Evolutionary conservation across 2,888 invertebrate species (phyloP).

Genomic region (Tuberolachnus salignus): DNA sequence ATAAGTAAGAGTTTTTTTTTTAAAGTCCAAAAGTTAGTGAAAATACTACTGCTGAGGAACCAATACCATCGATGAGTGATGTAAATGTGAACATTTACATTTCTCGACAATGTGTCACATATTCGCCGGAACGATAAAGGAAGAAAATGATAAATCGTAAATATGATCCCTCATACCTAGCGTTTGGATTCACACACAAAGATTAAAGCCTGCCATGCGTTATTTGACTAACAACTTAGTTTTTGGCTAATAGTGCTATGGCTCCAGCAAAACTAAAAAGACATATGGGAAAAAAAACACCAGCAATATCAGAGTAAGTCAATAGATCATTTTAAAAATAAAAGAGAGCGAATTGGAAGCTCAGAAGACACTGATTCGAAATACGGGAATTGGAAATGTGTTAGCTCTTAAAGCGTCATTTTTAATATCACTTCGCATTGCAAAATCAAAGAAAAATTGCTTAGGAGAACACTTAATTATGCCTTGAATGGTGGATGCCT

Average conservation of each 20-base stretch:
- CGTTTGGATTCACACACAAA: too few relatives aligned
- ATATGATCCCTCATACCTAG: too few relatives aligned
- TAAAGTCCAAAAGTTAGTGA: too few relatives aligned
- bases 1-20: too few relatives aligned
- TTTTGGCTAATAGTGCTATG: conserved; percentile 21
- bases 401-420: conserved; percentile 20
- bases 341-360: conserved; percentile 21
- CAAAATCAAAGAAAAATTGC: conserved; percentile 28
- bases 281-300: neutral
- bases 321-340: conserved; percentile 21
- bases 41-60: too few relatives aligned
- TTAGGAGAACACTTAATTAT: conserved; percentile 16
- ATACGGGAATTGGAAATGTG: conserved; percentile 23
- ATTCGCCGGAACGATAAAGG: too few relatives aligned
- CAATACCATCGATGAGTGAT: too few relatives aligned
- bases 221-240: conserved; percentile 12
- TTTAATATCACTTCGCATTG: conserved; percentile 21
- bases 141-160: too few relatives aligned
- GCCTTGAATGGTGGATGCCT: conserved; percentile 17
- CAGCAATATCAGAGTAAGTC: too few relatives aligned
- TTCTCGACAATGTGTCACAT: too few relatives aligned
- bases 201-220: conserved; percentile 20
- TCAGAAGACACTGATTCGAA: conserved; percentile 29
- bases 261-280: conserved; percentile 25
- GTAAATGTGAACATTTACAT: too few relatives aligned